A percentile compares a stretch with the other conserved stretches of the same genome.
phyloP scores from a whole-genome alignment of 2,888 invertebrate species.

The Mesorhabditis belari region DNA sequence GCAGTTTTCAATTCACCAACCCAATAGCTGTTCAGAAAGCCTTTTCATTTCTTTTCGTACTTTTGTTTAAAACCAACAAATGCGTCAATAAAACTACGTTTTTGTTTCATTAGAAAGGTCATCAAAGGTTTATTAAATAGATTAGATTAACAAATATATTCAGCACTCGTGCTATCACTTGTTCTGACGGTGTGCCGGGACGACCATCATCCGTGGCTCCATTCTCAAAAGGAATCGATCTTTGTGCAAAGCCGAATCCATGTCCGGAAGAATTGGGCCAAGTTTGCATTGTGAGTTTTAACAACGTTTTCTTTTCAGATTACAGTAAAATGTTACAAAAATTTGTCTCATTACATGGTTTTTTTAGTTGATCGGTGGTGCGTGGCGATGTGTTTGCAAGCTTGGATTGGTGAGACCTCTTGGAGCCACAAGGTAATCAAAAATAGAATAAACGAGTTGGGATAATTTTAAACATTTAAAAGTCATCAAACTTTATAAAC shows the following conservation, averaged over 20 bases:
- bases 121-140: slow-evolving; percentile 36
- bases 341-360: background rate
- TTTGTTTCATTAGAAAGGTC: slow-evolving; percentile 45
- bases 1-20: too few species aligned
- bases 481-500: background rate
- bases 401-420: slow-evolving; percentile 47
- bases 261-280: slow-evolving; percentile 41
- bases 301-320: too few species aligned
- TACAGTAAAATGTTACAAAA: too few species aligned
- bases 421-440: slow-evolving; percentile 22
- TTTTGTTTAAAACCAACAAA: too few species aligned
- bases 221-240: too few species aligned
- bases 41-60: too few species aligned
- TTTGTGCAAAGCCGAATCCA: slow-evolving; percentile 13
- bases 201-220: slow-evolving; percentile 1
- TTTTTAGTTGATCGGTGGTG: slow-evolving; percentile 40
- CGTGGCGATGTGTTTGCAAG: slow-evolving; percentile 48
- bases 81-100: too few species aligned
- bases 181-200: slow-evolving; percentile 13
- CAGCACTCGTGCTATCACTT: slow-evolving; percentile 1
- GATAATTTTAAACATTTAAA: too few species aligned
- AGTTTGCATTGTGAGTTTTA: slow-evolving; percentile 39
- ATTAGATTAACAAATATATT: background rate
- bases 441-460: too few species aligned
- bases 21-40: too few species aligned